Evolutionary conservation across 2,888 invertebrate genomes (phyloP), one percentile per base, ranked within the genome.

Genomic region (Eristalis pertinax): DNA sequence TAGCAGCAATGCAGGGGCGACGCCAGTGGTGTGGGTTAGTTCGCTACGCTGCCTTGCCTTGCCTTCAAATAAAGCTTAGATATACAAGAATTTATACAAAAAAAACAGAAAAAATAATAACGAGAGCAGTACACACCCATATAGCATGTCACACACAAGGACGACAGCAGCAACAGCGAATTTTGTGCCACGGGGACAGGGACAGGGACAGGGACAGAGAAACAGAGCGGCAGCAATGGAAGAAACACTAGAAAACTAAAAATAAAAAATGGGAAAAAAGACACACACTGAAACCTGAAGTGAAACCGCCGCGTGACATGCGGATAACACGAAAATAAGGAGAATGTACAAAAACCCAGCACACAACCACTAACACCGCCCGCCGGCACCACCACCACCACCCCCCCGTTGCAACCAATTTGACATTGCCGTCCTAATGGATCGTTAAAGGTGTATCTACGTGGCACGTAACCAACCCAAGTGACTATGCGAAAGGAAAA

Each of bases 21-120:
- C 26, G 60, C 26, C 11, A 4, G 26, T 26, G 60, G 60, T 60
- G 26, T 24, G 26, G 50, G 35, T 60, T 65, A 72, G 64, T 72
- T 58, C 43, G n/a, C 26, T 32, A 73, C 58, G 50, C 4, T 22
- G 29, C 29, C 29, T 63, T 63, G 68, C 63, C 56, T 13, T 75
- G 81, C 73, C 74, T 41, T 65, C 74, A 80, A 74, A 80, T 74
- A 80, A 50, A 67, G 67, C 73, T 80, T 80, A 74, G 73, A 50
- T 62, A 58, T 43, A 79, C 62, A 81, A 63, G 74, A 74, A 79
- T 67, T 73, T 67, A 63, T 35, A 58, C 3, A 50, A 70, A 50
- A 43, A 4, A 0, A 26, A 26, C 4, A 10, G 4, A 67, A 43
- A 15, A 26, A 13, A 26, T 13, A 19, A 50, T 29, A 70, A 60